Conservation (phyloP, 1,140 invertebrate species). For the Chionoecetes opilio region DNA sequence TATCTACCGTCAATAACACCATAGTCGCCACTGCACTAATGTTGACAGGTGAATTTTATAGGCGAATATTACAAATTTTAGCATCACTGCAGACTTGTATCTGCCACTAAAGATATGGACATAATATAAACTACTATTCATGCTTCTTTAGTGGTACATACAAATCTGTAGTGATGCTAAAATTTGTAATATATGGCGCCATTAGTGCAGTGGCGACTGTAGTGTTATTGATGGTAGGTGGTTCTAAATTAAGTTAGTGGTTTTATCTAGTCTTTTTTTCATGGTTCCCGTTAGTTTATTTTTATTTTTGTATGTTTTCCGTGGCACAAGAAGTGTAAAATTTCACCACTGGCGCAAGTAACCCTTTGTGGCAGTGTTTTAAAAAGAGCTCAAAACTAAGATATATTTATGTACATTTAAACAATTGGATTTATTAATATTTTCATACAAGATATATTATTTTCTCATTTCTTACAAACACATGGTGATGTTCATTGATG, state of each 20-base stretch:
- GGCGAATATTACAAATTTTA: no score
- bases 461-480: neutral
- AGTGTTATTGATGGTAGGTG: neutral
- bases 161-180: no score
- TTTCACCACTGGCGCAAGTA: neutral
- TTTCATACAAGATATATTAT: neutral
- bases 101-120: no score
- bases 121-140: no score
- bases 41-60: no score
- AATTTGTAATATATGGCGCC: no score
- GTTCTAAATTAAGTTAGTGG: constrained; percentile 30
- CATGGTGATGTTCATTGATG: constrained; percentile 18
- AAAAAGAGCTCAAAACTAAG: neutral
- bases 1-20: no score
- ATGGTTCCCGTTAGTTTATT: constrained; percentile 24
- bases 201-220: no score
- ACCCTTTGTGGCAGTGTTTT: neutral
- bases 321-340: neutral
- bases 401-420: neutral
- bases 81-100: no score
- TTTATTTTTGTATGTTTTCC: constrained; percentile 2
- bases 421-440: neutral
- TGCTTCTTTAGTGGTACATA: no score
- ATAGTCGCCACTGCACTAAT: no score
- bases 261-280: constrained; percentile 31